A percentile compares a stretch with the other conserved stretches of the same genome.
Evolutionary conservation across 2,888 invertebrate genomes (phyloP).

Genomic region (Cheiracanthium punctorium): DNA sequence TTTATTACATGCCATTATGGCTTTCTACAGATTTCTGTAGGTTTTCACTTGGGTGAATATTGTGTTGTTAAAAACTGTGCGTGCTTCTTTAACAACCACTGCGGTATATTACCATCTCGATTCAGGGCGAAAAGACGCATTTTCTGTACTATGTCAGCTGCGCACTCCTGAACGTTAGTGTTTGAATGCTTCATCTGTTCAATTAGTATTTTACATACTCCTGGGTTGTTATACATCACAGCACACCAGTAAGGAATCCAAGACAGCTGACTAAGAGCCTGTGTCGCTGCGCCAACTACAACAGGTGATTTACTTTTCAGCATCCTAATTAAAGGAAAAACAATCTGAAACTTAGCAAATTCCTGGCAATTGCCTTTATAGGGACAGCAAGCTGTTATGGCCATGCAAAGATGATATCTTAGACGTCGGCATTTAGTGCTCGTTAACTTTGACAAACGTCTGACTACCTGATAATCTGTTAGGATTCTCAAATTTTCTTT

Average conservation of each 20-base stretch:
- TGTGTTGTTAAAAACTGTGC: conserved; percentile 5
- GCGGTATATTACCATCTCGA: conserved; percentile 44
- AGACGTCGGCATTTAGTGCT: conserved; percentile 36
- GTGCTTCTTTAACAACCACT: conserved; percentile 51
- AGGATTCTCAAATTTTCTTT: conserved; percentile 42
- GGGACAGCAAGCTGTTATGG: conserved; percentile 42
- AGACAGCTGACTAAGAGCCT: conserved; percentile 44
- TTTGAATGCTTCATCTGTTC: conserved; percentile 34
- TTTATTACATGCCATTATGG: no score
- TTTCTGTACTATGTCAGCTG: conserved; percentile 51
- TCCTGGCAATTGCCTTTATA: conserved; percentile 41
- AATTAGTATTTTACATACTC: conserved; percentile 34
- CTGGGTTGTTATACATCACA: conserved; percentile 42
- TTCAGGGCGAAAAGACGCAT: conserved; percentile 55
- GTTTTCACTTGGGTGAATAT: no score
- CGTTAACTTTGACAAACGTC: conserved; percentile 36
- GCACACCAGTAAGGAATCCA: conserved; percentile 47
- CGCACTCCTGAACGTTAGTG: conserved; percentile 34
- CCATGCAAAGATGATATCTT: conserved; percentile 55
- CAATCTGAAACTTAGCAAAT: conserved; percentile 38
- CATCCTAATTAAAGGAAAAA: conserved; percentile 34
- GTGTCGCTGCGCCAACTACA: conserved; percentile 36
- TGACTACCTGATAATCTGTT: conserved; percentile 43
- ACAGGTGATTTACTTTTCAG: conserved; percentile 34
- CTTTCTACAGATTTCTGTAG: no score